phyloP scores from a whole-genome alignment of 2,797 vertebrate genomes.

The Erethizon dorsatum region DNA sequence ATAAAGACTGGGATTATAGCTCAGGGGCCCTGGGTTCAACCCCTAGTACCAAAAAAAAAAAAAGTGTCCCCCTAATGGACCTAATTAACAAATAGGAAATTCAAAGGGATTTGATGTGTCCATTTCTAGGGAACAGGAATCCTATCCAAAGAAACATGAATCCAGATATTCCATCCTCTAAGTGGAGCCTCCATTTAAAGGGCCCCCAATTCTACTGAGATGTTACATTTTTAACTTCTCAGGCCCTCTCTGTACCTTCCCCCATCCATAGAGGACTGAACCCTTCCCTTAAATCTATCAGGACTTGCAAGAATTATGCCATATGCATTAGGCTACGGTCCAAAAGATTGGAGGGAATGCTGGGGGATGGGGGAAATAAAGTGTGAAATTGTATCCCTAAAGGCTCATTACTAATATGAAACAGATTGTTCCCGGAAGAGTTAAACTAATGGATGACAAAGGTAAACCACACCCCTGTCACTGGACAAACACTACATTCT shows the following conservation, averaged over 20 bases:
- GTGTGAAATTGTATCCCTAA: not conserved
- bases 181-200: not conserved
- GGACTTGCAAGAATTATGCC: not conserved
- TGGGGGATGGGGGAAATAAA: not conserved
- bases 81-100: not conserved
- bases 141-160: not conserved
- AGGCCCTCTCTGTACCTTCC: not conserved
- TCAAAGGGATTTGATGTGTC: not conserved
- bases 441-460: not conserved
- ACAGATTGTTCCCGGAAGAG: not conserved
- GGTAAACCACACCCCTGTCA: not conserved
- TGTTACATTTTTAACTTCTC: not conserved
- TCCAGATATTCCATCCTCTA: not conserved
- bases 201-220: not conserved
- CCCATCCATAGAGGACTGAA: not conserved
- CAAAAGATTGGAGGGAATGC: not conserved
- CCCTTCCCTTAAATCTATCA: not conserved
- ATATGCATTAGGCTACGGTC: not conserved
- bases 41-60: not conserved
- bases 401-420: not conserved
- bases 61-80: not conserved
- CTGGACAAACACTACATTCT: not conserved
- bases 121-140: not conserved
- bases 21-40: not conserved
- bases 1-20: not conserved